These are phyloP conservation scores for Apamea epomidion DNA, from an alignment of 2,888 invertebrate species.

Conservation along the genomic window DNA sequence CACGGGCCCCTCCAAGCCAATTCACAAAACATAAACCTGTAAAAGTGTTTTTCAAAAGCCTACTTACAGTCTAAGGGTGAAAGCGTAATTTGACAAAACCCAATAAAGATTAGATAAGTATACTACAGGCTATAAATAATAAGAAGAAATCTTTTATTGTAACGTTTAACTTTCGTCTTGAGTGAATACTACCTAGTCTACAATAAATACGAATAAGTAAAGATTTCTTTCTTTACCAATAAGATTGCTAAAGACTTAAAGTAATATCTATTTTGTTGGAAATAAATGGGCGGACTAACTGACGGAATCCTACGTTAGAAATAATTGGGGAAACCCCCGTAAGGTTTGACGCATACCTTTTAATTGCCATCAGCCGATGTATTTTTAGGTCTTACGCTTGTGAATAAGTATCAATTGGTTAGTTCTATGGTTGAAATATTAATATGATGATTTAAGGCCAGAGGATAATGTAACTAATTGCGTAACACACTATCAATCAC, in stretches of 20 bases:
- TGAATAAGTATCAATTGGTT: background rate
- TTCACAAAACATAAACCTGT: background rate
- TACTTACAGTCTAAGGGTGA: background rate
- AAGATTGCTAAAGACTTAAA: background rate
- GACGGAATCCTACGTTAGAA: background rate
- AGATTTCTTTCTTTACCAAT: conserved; percentile 1
- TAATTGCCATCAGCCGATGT: background rate
- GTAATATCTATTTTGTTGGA: background rate
- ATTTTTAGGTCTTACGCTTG: conserved; percentile 3
- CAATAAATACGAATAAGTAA: background rate
- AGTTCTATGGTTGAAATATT: background rate
- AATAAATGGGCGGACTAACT: background rate
- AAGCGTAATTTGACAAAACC: conserved; percentile 10
- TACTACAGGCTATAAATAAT: background rate
- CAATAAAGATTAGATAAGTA: background rate
- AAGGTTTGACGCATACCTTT: background rate
- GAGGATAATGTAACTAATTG: background rate
- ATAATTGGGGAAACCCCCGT: background rate
- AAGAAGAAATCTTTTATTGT: conserved; percentile 14
- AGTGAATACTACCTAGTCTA: conserved; percentile 10
- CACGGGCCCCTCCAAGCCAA: background rate
- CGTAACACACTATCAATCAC: background rate
- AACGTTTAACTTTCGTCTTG: background rate
- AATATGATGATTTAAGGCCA: background rate
- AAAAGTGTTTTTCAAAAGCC: background rate